phyloP scores from a whole-genome alignment of 2,888 invertebrate species.

The Enoplolaimus lenunculus region DNA sequence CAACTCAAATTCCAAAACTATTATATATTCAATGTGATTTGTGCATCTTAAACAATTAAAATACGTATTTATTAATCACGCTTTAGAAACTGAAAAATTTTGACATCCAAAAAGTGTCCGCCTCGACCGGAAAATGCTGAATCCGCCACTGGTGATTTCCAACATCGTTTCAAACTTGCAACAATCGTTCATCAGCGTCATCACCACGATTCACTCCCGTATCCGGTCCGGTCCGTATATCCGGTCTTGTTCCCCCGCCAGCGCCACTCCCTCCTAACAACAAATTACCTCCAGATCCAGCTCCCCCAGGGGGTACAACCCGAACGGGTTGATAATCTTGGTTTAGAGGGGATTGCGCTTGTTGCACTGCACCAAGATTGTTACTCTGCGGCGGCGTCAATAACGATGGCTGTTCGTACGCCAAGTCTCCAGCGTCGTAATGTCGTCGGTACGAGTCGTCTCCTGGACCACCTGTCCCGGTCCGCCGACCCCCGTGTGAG shows the following conservation, averaged over 20 bases:
- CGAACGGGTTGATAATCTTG: conserved; percentile 16
- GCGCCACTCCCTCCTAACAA: not conserved
- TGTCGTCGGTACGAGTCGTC: not conserved
- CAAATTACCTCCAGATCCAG: too few relatives aligned
- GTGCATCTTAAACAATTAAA: too few relatives aligned
- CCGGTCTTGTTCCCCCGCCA: not conserved
- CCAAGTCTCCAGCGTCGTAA: conserved; percentile 13
- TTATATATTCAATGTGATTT: too few relatives aligned
- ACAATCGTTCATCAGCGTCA: conserved; percentile 17
- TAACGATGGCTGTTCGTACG: conserved; percentile 10
- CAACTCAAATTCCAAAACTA: too few relatives aligned
- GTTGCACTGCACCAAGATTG: too few relatives aligned
- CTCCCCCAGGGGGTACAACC: not conserved
- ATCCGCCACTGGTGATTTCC: too few relatives aligned
- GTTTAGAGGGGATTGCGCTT: not conserved
- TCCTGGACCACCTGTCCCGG: not conserved
- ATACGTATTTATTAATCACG: too few relatives aligned
- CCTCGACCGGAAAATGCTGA: too few relatives aligned
- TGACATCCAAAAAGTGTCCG: too few relatives aligned
- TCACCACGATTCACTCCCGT: not conserved
- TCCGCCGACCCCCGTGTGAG: not conserved
- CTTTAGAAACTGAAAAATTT: too few relatives aligned
- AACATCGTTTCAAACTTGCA: conserved; percentile 18
- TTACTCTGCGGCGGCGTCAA: not conserved
- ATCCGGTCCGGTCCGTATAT: not conserved